Evolutionary conservation across 2,797 vertebrate species (phyloP), one percentile per base, ranked within the genome.

Genomic region (Octomys mimax): DNA sequence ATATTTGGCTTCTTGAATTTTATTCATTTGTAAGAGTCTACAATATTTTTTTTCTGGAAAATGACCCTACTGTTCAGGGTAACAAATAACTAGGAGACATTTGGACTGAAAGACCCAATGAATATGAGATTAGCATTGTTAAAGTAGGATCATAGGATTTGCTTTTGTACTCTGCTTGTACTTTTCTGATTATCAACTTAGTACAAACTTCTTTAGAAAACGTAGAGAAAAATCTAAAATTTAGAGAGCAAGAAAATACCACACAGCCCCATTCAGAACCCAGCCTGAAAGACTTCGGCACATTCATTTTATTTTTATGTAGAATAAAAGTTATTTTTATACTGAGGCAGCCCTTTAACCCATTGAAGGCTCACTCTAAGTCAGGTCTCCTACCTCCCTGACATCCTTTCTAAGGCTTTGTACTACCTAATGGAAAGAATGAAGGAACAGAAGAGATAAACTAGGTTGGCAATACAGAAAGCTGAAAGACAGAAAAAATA

Each of bases 221-320:
- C 77, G 16, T 54, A 82, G 42, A 62, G 42, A 86, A 86, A 26
- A 83, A 84, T 84, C 59, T 73, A 93, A 54, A 36, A 84, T 10
- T 19, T 68, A 36, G 84, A 82, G 49, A 52, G 21, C 39, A 94
- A 82, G 42, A 89, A 89, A 92, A 92, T 64, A 93, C 12, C 61
- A 54, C 16, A 54, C 1, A 68, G 18, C 4, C 0, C 6, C 6
- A 68, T 62, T 10, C 24, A 57, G 54, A 79, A 83, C 31, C 11
- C 59, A 62, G 21, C 49, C 75, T 18, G 33, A 14, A 31, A 54
- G 28, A 57, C n/a, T 21, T 93, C 84, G 31, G 10, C 11, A 46
- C 78, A 42, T 71, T 18, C 9, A 78, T 84, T 88, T 84, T 33
- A 70, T 89, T 92, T 88, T 39, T 54, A 33, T 75, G 39, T 82